phyloP scores from a whole-genome alignment of 2,113 vertebrate genomes.

The Eclectus roratus region DNA sequence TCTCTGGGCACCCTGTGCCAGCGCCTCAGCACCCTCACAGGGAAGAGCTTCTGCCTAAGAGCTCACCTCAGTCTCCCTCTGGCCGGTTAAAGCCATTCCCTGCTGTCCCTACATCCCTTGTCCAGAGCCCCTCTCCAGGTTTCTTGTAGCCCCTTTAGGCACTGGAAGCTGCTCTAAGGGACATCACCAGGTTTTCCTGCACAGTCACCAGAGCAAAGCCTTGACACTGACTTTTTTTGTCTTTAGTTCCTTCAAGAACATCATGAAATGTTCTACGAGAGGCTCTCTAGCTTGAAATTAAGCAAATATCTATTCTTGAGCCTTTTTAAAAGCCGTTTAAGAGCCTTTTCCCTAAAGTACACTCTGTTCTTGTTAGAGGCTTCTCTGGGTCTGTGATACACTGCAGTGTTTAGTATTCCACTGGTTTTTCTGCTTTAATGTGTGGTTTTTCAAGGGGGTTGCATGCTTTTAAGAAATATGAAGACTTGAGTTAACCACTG shows the following conservation, averaged over 20 bases:
- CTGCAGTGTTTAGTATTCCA: not conserved
- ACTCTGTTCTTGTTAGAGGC: not conserved
- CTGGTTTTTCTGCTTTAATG: not conserved
- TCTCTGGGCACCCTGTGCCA: too few relatives aligned
- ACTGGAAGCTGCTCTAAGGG: not conserved
- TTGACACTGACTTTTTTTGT: not conserved
- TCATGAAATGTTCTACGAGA: not conserved
- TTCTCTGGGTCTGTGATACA: not conserved
- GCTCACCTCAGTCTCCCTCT: not conserved
- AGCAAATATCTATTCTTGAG: not conserved
- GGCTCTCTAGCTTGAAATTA: not conserved
- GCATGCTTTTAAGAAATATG: not conserved
- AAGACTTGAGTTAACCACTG: conserved; percentile 21
- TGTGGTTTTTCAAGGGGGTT: not conserved
- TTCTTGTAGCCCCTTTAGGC: not conserved
- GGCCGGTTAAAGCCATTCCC: not conserved
- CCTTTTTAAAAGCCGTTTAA: not conserved
- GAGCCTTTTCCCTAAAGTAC: conserved; percentile 9
- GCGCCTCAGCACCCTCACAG: too few relatives aligned
- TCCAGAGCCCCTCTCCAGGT: not conserved
- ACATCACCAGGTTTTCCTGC: not conserved
- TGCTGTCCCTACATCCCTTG: not conserved
- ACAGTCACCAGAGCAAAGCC: not conserved
- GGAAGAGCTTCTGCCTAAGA: not conserved
- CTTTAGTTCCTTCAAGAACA: not conserved